Base-by-base conservation (phyloP, 1,140 invertebrate genomes). In the Zaprionus capensis region DNA sequence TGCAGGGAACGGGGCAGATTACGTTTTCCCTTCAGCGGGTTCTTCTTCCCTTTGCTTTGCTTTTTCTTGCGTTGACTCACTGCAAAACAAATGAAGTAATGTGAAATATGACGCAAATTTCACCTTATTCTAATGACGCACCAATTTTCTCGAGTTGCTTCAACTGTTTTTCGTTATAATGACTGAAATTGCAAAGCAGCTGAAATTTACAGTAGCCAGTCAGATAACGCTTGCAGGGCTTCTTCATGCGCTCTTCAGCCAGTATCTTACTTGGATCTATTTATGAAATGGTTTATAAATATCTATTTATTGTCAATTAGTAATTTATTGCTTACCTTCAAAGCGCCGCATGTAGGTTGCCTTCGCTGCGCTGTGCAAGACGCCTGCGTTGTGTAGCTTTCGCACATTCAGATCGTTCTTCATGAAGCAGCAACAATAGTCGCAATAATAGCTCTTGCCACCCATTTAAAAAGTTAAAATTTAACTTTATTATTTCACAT, bases 371-470 rank as follows among this genome's bases (percentile, higher is more conserved):
- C 80, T 82, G 65, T 92, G 91, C 6, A 64, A 17, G 15, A 87
- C 65, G 4, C 91, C 91, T 11, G 67, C 67, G 28, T 92, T 91
- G 57, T 92, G 91, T 3, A 72, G 57, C 74, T 92, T 92, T 0
- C 91, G 81, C 15, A 92, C 85, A 71, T 87, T 92, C 6, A 91
- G 12, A 58, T 92, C 88, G 41, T 92, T 92, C 67, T 91, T 92
- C 70, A 92, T 80, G 58, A 71, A 92, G 31, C 91, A 92, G 38
- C 74, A 71, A 44, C 91, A 92, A 51, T 92, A 92, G 59, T 92
- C 85, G 36, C 91, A 92, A 63, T 65, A 92, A 71, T 91, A 92
- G 57, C 90, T 92, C 72, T 91, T 92, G 5, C 86, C 91, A 9
- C 88, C 91, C 82, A 91, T 92, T 77, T 53, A 28, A 20, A 15